Conservation (phyloP, 2,888 invertebrate genomes). For the Geophilus truncorum region DNA sequence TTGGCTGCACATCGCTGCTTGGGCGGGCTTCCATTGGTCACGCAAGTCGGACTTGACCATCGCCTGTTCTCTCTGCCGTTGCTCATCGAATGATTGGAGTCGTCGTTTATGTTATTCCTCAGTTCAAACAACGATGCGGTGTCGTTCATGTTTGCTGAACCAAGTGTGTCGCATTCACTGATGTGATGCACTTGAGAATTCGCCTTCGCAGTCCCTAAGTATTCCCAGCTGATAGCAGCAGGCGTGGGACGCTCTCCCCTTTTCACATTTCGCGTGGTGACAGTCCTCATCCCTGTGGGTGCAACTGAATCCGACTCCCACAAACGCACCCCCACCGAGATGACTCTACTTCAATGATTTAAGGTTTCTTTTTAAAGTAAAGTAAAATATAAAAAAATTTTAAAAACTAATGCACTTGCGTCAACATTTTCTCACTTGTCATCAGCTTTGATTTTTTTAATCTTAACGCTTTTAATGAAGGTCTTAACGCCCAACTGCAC, state of each 20-base stretch:
- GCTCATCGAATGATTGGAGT: background rate
- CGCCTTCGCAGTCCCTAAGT: background rate
- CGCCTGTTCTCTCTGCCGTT: background rate
- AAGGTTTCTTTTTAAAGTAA: background rate
- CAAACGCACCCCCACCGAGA: background rate
- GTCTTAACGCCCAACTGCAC: background rate
- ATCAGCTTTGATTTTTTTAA: background rate
- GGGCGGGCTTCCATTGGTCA: slow-evolving; percentile 35
- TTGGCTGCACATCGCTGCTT: slow-evolving; percentile 52
- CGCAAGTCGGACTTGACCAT: background rate
- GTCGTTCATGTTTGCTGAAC: background rate
- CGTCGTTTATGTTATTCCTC: background rate
- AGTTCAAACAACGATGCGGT: background rate
- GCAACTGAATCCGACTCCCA: slow-evolving; percentile 10
- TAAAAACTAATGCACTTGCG: background rate
- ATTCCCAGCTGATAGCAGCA: background rate
- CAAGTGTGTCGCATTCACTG: background rate
- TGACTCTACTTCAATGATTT: background rate
- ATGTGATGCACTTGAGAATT: background rate
- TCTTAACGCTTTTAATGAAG: background rate
- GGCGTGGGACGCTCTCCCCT: background rate
- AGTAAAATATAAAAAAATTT: too few species aligned
- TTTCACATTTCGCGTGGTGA: background rate
- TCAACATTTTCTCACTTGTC: background rate
- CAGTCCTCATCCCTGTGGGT: slow-evolving; percentile 5